Evolutionary conservation across 1,140 invertebrate genomes (phyloP), one percentile per base, ranked within the genome.

Genomic region (Bombus soroeensis): DNA sequence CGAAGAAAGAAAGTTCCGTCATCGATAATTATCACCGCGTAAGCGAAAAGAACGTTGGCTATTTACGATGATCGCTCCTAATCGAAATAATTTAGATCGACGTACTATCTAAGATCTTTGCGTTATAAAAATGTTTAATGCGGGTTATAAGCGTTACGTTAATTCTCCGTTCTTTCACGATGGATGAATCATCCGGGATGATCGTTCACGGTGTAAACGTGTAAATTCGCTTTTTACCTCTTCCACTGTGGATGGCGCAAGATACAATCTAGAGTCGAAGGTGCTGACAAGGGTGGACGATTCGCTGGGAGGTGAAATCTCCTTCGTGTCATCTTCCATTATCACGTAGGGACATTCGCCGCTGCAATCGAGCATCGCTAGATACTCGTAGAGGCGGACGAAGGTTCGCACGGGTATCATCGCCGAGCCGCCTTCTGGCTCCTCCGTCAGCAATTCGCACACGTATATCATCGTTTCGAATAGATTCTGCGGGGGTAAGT

Each of bases 361-460:
- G 32, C 94, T 93, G 78, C 96, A 96, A 93, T 98, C 97, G 80
- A 98, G 96, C 71, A 93, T 89, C 3, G 97, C 97, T 39, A 98
- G 94, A 92, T 97, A 97, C 77, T 93, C 94, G 94, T 98, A 98
- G 84, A 97, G 95, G 57, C 95, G 94, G 47, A 97, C 93, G 93
- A 98, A 98, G 41, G 96, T 96, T 81, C 96, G 95, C 62, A 97
- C 95, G 0, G 97, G 96, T 78, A 98, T 97, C 88, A 97, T 96
- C 3, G 97, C 96, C 9, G 97, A 97, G 4, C 97, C 97, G 64
- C 98, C 98, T 89, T 98, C 97, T 3, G 97, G 97, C 92, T 98
- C 97, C 85, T 97, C 96, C 34, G 98, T 98, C 83, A 98, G 94
- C 57, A 98, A 95, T 94, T 98, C 97, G 94, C 98, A 98, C 68